Evolutionary conservation across 2,888 invertebrate genomes (phyloP).

Genomic region (Temnothorax unifasciatus): DNA sequence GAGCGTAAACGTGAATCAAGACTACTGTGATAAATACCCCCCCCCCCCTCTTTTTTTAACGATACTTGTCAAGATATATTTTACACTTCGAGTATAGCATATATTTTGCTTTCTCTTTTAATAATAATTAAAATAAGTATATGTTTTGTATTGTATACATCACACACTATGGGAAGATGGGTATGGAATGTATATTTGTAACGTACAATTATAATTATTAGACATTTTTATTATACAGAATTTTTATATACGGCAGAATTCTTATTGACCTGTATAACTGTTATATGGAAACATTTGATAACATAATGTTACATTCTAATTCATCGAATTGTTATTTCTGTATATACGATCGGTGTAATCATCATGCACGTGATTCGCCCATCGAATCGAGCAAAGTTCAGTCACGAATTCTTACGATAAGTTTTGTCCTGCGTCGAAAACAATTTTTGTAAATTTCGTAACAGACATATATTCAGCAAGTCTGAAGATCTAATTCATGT

Average conservation of each 20-base stretch:
- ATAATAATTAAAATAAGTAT: slow-evolving; percentile 8
- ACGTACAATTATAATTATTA: slow-evolving; percentile 40
- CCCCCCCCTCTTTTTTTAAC: slow-evolving; percentile 32
- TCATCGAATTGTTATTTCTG: slow-evolving; percentile 48
- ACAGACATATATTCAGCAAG: background rate
- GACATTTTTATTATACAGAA: slow-evolving; percentile 33
- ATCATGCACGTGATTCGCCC: slow-evolving; percentile 16
- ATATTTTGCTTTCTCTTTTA: slow-evolving; percentile 11
- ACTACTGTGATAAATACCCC: slow-evolving; percentile 75
- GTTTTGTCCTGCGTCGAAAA: background rate
- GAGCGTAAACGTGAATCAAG: slow-evolving; percentile 9
- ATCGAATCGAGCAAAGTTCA: slow-evolving; percentile 35
- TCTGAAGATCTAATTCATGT: background rate
- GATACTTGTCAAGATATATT: slow-evolving; percentile 16
- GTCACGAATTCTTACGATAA: background rate
- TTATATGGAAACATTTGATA: slow-evolving; percentile 21
- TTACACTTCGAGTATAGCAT: slow-evolving; percentile 29
- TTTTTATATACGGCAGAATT: slow-evolving; percentile 34
- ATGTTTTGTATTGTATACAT: slow-evolving; percentile 24
- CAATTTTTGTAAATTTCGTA: slow-evolving; percentile 11
- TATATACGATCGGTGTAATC: slow-evolving; percentile 45
- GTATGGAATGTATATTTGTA: slow-evolving; percentile 51
- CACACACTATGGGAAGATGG: slow-evolving; percentile 43
- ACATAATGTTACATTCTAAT: slow-evolving; percentile 19
- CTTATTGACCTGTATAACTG: slow-evolving; percentile 13